These are phyloP conservation scores for Agrochola circellaris DNA, from an alignment of 2,888 invertebrate genomes.

Conservation along the genomic window DNA sequence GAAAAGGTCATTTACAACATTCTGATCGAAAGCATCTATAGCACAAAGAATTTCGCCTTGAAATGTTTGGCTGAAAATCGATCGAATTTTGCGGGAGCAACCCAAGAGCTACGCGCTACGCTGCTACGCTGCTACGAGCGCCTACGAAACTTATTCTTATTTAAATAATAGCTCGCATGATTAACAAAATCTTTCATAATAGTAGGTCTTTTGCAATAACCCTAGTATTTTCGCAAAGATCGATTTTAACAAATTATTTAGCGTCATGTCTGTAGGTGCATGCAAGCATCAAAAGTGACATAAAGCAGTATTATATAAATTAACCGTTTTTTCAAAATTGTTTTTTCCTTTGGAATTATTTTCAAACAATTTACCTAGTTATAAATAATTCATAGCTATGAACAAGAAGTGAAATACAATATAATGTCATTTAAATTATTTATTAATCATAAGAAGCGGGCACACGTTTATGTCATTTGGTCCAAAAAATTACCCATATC, in stretches of 20 bases:
- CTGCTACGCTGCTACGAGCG: constrained; percentile 25
- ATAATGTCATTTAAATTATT: neutral
- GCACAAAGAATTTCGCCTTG: constrained; percentile 6
- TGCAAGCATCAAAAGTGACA: neutral
- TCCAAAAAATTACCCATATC: neutral
- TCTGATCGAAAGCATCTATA: neutral
- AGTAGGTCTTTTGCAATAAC: no score
- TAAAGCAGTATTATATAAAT: neutral
- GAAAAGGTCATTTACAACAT: neutral
- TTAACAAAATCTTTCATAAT: neutral
- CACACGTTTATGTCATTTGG: neutral
- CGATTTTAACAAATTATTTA: neutral
- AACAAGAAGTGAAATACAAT: no score
- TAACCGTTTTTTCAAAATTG: no score
- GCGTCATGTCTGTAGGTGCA: neutral
- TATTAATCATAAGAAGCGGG: neutral
- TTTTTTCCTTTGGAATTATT: no score
- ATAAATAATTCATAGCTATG: no score
- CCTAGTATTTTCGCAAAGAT: neutral
- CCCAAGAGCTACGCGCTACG: constrained; percentile 25
- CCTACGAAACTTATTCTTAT: neutral
- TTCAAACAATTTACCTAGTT: no score
- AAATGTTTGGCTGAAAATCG: constrained; percentile 28
- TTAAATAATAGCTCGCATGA: neutral
- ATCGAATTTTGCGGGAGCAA: constrained; percentile 16